Base-by-base conservation (phyloP, 2,888 invertebrate species). In the Eilema caniola region DNA sequence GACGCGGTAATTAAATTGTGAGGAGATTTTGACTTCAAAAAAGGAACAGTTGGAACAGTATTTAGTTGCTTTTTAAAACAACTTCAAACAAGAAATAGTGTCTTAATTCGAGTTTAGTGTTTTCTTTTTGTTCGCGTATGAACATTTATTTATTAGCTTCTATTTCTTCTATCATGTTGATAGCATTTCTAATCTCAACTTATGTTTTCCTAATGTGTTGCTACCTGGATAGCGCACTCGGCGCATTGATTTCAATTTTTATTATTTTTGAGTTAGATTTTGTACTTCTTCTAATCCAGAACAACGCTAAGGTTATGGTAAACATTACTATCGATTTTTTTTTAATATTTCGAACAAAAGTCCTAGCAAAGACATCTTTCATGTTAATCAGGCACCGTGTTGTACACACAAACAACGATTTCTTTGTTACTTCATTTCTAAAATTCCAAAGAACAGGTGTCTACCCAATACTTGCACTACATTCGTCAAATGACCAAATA, bases 1-100 rank as follows among this genome's bases (percentile, higher is more conserved):
- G 47, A 60, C 57, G 56, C 24, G 28, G 59, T 69, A 76, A 69
- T 77, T 78, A 75, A 77, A 71, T 69, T 67, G 56, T 70, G 28
- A 60, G 25, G 66, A 61, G n/a, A 53, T n/a, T 53, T 53, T n/a
- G n/a, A 53, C 3, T 53, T n/a, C n/a, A 53, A 53, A 53, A 47
- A 53, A 53, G 53, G 53, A 53, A 11, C 12, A 37, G 33, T 33
- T 33, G 33, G 8, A 33, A 5, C 20, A 20, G 8, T 2, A 20
- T 53, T 20, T 37, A 11, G 53, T 53, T 7, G n/a, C 53, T 53
- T n/a, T 53, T 53, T 53, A n/a, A 53, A n/a, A 5, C 53, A 8
- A n/a, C 10, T 53, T 53, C 8, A 10, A 53, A 47, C 28, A 5
- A 5, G 20, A 7, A 47, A 20, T 5, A 20, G 47, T 47, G 16